Conservation (phyloP, 1,140 invertebrate genomes). For the Drosophila ohnishii region DNA sequence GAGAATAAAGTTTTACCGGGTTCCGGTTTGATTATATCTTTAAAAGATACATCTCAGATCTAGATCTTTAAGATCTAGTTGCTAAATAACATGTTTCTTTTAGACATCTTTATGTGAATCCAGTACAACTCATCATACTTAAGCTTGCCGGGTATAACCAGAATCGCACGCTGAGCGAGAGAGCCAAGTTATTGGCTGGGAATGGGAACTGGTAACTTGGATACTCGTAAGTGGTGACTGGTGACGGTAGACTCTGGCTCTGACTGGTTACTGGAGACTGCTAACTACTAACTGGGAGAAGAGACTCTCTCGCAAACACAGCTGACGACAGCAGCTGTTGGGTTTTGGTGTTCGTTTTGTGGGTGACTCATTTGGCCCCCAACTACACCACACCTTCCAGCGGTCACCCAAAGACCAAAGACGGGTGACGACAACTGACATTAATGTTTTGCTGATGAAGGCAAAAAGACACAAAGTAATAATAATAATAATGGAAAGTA, state of each 20-base stretch:
- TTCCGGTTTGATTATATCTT: constrained; percentile 1
- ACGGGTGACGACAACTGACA: constrained; percentile 43
- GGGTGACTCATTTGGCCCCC: constrained; percentile 53
- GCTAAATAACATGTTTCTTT: not conserved
- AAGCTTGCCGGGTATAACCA: constrained; percentile 22
- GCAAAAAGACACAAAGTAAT: constrained; percentile 61
- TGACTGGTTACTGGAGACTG: constrained; percentile 20
- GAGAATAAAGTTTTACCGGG: no score
- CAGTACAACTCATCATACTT: constrained; percentile 1
- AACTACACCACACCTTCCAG: not conserved
- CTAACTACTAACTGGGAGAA: constrained; percentile 8
- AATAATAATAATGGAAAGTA: constrained; percentile 80
- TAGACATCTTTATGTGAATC: not conserved
- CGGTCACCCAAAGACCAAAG: not conserved
- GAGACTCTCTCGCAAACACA: constrained; percentile 23
- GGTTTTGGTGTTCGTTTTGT: constrained; percentile 4
- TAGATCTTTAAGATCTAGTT: constrained; percentile 4
- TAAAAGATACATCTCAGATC: not conserved
- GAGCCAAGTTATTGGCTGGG: constrained; percentile 32
- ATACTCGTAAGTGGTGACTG: constrained; percentile 4
- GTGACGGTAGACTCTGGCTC: not conserved
- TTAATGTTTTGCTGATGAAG: constrained; percentile 71
- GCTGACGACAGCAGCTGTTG: constrained; percentile 63
- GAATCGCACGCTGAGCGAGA: constrained; percentile 45
- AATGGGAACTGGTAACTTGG: constrained; percentile 24